Percentiles rank a stretch among this genome's conserved stretches.
These are phyloP conservation scores for Muricea muricata DNA, from an alignment of 92 coral and sea anemone species.

Conservation along the genomic window DNA sequence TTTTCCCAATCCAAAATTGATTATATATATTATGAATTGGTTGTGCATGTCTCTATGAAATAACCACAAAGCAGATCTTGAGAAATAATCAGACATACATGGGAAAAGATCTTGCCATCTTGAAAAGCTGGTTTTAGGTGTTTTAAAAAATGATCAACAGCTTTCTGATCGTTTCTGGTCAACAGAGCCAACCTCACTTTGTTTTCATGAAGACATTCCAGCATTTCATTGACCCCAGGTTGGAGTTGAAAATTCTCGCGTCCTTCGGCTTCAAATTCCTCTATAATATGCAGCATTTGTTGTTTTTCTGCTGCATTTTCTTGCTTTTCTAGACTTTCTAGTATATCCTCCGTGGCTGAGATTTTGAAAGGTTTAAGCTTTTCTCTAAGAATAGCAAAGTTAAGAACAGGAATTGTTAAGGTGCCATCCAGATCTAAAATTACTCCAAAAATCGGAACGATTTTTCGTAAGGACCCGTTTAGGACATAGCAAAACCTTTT, in stretches of 20 bases:
- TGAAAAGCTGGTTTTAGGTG: constrained; percentile 68
- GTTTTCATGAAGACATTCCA: constrained; percentile 58
- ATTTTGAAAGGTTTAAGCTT: constrained; percentile 57
- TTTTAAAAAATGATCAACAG: constrained; percentile 78
- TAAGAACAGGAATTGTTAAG: constrained; percentile 79
- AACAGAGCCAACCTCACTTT: constrained; percentile 78
- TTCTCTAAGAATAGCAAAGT: constrained; percentile 72
- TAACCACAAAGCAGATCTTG: too few relatives aligned
- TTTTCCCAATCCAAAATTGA: too few relatives aligned
- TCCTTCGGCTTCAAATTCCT: constrained; percentile 95
- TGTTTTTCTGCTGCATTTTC: constrained; percentile 68
- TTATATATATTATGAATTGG: too few relatives aligned
- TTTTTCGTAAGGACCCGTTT: background rate
- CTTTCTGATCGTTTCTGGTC: constrained; percentile 80
- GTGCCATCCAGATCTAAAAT: constrained; percentile 95
- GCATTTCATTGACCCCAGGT: constrained; percentile 82
- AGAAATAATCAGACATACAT: too few relatives aligned
- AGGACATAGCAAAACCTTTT: background rate
- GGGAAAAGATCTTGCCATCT: constrained; percentile 88
- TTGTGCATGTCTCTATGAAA: too few relatives aligned
- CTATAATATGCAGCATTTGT: constrained; percentile 64
- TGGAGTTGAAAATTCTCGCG: constrained; percentile 75
- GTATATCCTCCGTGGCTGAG: constrained; percentile 70
- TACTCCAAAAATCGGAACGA: constrained; percentile 74
- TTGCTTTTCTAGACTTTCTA: constrained; percentile 63